These are phyloP conservation scores for Poeciliopsis turrubarensis DNA, from an alignment of 2,113 vertebrate species.

Conservation along the genomic window DNA sequence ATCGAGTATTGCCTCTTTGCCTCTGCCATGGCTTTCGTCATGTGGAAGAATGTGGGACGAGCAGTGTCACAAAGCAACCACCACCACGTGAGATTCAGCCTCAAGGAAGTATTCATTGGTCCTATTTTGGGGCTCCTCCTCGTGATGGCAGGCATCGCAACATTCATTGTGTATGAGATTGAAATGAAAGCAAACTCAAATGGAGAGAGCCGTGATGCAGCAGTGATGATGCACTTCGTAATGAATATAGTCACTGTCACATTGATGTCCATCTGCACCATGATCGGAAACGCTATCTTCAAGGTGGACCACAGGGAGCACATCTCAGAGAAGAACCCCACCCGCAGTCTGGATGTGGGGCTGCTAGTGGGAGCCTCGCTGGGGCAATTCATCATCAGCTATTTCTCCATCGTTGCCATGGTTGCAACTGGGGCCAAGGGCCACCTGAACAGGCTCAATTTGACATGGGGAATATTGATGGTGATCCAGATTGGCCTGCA, in stretches of 20 bases:
- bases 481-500: constrained; percentile 90
- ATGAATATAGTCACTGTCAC: constrained; percentile 85
- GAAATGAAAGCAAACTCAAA: constrained; percentile 68
- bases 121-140: constrained; percentile 81
- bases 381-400: constrained; percentile 90
- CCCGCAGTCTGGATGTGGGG: constrained; percentile 89
- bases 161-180: constrained; percentile 90
- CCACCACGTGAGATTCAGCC: constrained; percentile 76
- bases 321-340: constrained; percentile 90
- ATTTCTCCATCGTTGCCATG: constrained; percentile 91
- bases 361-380: constrained; percentile 90
- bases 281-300: constrained; percentile 83
- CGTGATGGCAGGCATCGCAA: constrained; percentile 84
- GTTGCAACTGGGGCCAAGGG: constrained; percentile 78
- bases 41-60: constrained; percentile 95
- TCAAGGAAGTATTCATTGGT: constrained; percentile 80
- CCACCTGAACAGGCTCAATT: constrained; percentile 80
- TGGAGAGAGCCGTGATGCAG: constrained; percentile 55
- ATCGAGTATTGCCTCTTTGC: constrained; percentile 96
- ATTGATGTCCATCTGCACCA: constrained; percentile 84
- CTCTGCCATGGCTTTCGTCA: constrained; percentile 90
- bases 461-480: constrained; percentile 84
- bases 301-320: constrained; percentile 88
- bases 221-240: constrained; percentile 85
- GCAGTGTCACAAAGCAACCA: constrained; percentile 76